Percentiles rank a stretch among this genome's conserved stretches.
Conservation (phyloP, 2,797 vertebrate genomes). For the Hoplostethus atlanticus region DNA sequence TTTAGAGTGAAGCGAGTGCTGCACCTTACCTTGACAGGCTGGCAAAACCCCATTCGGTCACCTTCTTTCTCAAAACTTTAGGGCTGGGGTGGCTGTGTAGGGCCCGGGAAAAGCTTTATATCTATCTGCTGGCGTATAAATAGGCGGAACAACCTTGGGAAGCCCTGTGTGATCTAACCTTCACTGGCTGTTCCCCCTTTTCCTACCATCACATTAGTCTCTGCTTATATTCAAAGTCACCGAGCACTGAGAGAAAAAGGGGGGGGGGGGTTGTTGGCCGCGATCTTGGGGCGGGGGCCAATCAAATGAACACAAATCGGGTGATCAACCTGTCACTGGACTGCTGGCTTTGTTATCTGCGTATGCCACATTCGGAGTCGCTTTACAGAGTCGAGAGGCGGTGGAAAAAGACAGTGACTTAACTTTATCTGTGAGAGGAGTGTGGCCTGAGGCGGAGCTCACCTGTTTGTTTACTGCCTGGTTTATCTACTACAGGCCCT, state of each 20-base stretch:
- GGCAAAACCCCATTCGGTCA: slow-evolving; percentile 71
- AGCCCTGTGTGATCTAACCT: slow-evolving; percentile 73
- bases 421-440: slow-evolving; percentile 67
- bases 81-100: slow-evolving; percentile 59
- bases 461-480: slow-evolving; percentile 67
- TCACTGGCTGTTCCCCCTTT: slow-evolving; percentile 53
- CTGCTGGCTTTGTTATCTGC: slow-evolving; percentile 67
- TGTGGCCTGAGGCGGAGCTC: slow-evolving; percentile 61
- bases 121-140: slow-evolving; percentile 64
- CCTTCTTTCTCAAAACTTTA: slow-evolving; percentile 73
- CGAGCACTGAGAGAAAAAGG: slow-evolving; percentile 41
- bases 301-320: slow-evolving; percentile 75
- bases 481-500: slow-evolving; percentile 50
- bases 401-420: slow-evolving; percentile 48
- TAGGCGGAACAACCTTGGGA: slow-evolving; percentile 70
- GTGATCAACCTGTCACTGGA: slow-evolving; percentile 73
- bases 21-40: slow-evolving; percentile 79
- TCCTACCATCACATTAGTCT: slow-evolving; percentile 57
- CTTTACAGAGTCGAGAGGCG: slow-evolving; percentile 51
- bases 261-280: slow-evolving; percentile 19
- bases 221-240: slow-evolving; percentile 71
- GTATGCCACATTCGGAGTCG: slow-evolving; percentile 51
- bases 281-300: slow-evolving; percentile 40
- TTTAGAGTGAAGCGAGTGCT: slow-evolving; percentile 68
- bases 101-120: slow-evolving; percentile 52